A percentile compares a stretch with the other conserved stretches of the same genome.
Evolutionary conservation across 1,140 invertebrate genomes (phyloP).

Genomic region (Paramacrobiotus metropolitanus): DNA sequence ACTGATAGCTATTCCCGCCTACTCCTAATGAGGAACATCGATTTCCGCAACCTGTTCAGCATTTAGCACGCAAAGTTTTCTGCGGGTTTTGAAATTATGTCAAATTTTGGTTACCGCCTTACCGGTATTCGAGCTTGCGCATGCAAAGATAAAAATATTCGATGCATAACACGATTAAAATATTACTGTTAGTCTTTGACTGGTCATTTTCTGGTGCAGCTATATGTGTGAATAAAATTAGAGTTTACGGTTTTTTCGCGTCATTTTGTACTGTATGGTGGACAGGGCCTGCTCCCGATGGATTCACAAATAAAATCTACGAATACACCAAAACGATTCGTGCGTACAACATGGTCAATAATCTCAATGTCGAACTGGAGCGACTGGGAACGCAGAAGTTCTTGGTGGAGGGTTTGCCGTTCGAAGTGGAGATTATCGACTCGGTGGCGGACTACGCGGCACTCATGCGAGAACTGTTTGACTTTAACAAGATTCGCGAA

Average conservation of each 20-base stretch:
- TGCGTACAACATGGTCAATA: conserved; percentile 50
- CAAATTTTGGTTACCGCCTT: too few species aligned
- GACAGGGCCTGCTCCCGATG: conserved; percentile 61
- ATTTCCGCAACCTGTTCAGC: too few species aligned
- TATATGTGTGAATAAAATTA: not conserved
- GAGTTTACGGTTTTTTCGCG: not conserved
- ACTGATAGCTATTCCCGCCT: too few species aligned
- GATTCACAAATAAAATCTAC: conserved; percentile 67
- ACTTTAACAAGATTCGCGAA: conserved; percentile 55
- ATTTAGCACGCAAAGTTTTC: too few species aligned
- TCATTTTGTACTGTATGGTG: not conserved
- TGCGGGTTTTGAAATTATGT: too few species aligned
- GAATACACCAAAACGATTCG: conserved; percentile 49
- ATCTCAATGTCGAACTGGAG: conserved; percentile 47
- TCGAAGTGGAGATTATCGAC: conserved; percentile 73
- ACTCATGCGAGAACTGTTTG: conserved; percentile 92
- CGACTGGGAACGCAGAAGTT: conserved; percentile 36
- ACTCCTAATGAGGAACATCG: too few species aligned
- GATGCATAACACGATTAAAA: too few species aligned
- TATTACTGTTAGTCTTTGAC: too few species aligned
- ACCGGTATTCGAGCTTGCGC: too few species aligned
- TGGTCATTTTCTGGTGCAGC: not conserved
- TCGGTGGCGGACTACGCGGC: conserved; percentile 65
- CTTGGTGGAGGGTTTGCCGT: conserved; percentile 40
- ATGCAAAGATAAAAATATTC: too few species aligned